Conservation (phyloP, 2,113 vertebrate species). For the Pseudopodoces humilis region DNA sequence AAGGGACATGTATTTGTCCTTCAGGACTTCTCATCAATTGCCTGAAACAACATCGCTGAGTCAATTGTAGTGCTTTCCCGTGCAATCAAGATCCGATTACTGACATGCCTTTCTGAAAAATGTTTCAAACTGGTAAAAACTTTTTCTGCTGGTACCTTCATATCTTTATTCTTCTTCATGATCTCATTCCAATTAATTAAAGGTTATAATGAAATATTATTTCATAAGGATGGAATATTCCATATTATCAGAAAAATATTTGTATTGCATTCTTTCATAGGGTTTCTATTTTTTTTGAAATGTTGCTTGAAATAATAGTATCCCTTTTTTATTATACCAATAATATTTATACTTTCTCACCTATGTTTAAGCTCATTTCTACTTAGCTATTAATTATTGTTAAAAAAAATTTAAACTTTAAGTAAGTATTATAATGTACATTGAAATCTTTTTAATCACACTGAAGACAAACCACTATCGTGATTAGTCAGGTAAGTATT, state of each 20-base stretch:
- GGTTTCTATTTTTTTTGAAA: neutral
- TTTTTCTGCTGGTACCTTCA: neutral
- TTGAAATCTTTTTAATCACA: neutral
- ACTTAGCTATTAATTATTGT: neutral
- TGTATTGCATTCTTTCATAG: neutral
- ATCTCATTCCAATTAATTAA: neutral
- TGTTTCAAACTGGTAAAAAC: rapidly evolving
- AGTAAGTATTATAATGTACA: neutral
- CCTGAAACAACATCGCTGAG: neutral
- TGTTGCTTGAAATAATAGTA: neutral
- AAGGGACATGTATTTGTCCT: neutral
- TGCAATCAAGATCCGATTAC: neutral
- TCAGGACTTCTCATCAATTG: neutral
- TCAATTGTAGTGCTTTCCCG: neutral
- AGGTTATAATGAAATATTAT: neutral
- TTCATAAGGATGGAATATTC: neutral
- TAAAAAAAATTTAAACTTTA: neutral
- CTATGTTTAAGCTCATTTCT: neutral
- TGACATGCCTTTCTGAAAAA: neutral
- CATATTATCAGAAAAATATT: neutral
- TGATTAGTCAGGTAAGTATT: neutral
- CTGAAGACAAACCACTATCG: neutral
- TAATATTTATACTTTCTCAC: neutral
- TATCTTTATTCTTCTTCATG: neutral
- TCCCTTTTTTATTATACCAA: neutral